A percentile compares a stretch with the other conserved stretches of the same genome.
phyloP scores from a whole-genome alignment of 2,888 invertebrate species.

The Coelinius sp. region DNA sequence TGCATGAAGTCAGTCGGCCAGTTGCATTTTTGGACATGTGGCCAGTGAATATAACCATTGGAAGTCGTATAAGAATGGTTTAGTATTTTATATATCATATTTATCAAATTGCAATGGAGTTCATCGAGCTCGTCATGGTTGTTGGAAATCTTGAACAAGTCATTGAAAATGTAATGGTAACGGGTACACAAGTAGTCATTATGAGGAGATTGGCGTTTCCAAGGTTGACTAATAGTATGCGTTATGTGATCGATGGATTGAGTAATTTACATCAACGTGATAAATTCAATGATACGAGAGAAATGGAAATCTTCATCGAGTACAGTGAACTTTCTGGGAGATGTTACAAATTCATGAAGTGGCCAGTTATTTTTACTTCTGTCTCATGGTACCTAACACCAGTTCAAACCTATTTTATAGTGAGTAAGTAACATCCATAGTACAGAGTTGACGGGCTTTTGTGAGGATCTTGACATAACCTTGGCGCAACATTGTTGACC shows the following conservation, averaged over 20 bases:
- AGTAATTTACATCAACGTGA: slow-evolving; percentile 20
- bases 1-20: neutral
- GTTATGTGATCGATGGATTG: neutral
- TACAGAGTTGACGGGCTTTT: no score
- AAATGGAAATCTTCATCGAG: slow-evolving; percentile 42
- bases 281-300: slow-evolving; percentile 23
- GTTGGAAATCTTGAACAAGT: slow-evolving; percentile 24
- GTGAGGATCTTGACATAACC: no score
- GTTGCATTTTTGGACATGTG: slow-evolving; percentile 1
- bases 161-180: slow-evolving; percentile 20
- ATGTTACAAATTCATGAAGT: slow-evolving; percentile 28
- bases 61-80: neutral
- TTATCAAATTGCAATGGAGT: slow-evolving; percentile 36
- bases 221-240: neutral
- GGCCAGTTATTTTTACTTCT: slow-evolving; percentile 12
- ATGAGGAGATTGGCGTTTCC: neutral
- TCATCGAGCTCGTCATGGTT: slow-evolving; percentile 28
- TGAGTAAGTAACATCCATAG: slow-evolving; percentile 34
- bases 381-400: slow-evolving; percentile 38
- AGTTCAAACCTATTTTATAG: slow-evolving; percentile 38
- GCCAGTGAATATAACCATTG: slow-evolving; percentile 13
- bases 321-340: slow-evolving; percentile 38
- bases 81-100: slow-evolving; percentile 26
- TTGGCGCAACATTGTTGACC: no score
- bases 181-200: neutral